Percentiles rank a stretch among this genome's conserved stretches.
phyloP scores from a whole-genome alignment of 2,113 vertebrate genomes.

The Zonotrichia leucophrys region DNA sequence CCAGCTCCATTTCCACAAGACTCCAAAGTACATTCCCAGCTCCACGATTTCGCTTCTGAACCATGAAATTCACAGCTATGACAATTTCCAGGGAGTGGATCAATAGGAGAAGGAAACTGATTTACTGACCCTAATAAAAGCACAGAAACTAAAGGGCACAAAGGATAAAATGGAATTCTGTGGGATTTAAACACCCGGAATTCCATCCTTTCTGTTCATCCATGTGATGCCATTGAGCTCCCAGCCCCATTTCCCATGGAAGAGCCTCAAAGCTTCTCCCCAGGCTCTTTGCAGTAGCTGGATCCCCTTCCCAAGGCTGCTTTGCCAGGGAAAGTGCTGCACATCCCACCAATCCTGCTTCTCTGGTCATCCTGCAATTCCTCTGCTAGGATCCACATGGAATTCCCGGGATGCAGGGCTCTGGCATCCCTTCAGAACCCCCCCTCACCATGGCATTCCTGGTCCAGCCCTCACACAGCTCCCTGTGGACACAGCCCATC shows the following conservation, averaged over 20 bases:
- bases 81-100: not conserved
- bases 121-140: not conserved
- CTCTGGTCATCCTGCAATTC: no score
- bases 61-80: not conserved
- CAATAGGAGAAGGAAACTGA: not conserved
- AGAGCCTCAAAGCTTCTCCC: accelerated
- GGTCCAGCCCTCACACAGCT: accelerated
- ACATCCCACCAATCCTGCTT: accelerated
- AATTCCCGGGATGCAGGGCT: accelerated
- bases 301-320: not conserved
- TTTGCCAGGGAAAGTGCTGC: no score
- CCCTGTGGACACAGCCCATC: accelerated
- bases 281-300: accelerated
- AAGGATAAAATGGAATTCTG: not conserved
- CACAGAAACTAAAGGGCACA: not conserved
- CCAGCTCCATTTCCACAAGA: not conserved
- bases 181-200: not conserved
- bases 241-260: accelerated
- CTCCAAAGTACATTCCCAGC: not conserved
- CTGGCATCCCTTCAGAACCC: not conserved
- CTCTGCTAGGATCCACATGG: accelerated
- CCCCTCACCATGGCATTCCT: accelerated
- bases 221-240: accelerated
- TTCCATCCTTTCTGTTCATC: not conserved
- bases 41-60: not conserved